phyloP scores from a whole-genome alignment of 2,113 vertebrate species.

The Lathamus discolor region DNA sequence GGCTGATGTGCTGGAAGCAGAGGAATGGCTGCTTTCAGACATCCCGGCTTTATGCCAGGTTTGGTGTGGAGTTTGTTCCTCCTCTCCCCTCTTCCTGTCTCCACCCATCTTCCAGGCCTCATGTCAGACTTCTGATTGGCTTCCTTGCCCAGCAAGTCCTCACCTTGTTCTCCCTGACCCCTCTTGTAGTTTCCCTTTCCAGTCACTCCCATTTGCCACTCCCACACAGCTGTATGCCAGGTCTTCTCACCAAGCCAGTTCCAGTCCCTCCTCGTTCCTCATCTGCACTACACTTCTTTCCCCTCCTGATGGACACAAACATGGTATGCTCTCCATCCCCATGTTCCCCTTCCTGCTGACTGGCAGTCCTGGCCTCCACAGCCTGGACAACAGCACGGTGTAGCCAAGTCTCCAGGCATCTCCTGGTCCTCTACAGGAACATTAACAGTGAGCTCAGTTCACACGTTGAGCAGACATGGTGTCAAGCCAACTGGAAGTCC shows the following conservation, averaged over 20 bases:
- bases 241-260: conserved; percentile 18
- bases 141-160: neutral
- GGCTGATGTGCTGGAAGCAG: neutral
- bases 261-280: neutral
- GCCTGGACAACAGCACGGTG: neutral
- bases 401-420: neutral
- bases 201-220: conserved; percentile 21
- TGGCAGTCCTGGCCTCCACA: neutral
- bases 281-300: neutral
- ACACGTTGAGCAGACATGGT: neutral
- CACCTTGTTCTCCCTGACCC: conserved; percentile 12
- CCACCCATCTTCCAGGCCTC: neutral
- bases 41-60: neutral
- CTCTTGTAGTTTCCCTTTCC: conserved; percentile 31
- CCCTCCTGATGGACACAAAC: neutral
- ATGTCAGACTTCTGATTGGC: neutral
- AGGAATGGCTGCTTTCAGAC: neutral
- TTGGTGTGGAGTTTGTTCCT: neutral
- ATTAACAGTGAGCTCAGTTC: neutral
- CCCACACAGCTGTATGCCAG: neutral
- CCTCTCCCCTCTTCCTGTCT: neutral
- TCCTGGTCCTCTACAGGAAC: neutral
- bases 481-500: conserved; percentile 51
- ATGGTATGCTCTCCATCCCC: neutral
- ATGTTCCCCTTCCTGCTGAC: neutral